Evolutionary conservation across 2,888 invertebrate genomes (phyloP), one percentile per base, ranked within the genome.

Genomic region (Acleris cristana): DNA sequence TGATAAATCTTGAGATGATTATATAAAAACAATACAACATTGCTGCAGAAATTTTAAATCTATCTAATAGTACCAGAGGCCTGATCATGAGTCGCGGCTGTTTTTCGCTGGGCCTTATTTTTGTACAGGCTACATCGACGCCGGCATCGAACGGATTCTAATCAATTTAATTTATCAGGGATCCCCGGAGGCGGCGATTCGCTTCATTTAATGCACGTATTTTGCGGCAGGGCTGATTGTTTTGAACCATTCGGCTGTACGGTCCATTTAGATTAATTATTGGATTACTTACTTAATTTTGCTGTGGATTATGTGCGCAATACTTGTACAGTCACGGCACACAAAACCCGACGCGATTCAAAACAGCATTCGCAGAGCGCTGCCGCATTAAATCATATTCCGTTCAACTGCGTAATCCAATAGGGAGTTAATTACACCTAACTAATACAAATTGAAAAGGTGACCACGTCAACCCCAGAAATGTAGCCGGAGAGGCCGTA

Each of bases 131-230:
- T 84, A 87, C 89, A 87, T 85, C 86, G 86, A 81, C 82, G 86
- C 79, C 84, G 82, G 85, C 88, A 86, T 90, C 89, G 89, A 88
- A 86, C 90, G 86, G 90, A 90, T 92, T 90, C 92, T 92, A 92
- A 92, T 92, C 92, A 92, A 92, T 92, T 92, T 92, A 92, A 92
- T 92, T 92, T 92, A 92, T 92, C 92, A 87, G 90, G 90, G 89
- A 89, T 92, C 91, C 90, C 91, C 81, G 76, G 90, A 90, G 91
- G 90, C 90, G 84, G 88, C 90, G 89, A 91, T 92, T 92, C 92
- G 91, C 90, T 92, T 92, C 92, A 91, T 92, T 92, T 92, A 92
- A 91, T 92, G 92, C 92, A 91, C 90, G 92, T 92, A 92, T 92
- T 92, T 92, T 92, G 92, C 88, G 92, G 92, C 87, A 82, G 85